Evolutionary conservation across 2,797 vertebrate species (phyloP).

Genomic region (Lepus oiostolus): DNA sequence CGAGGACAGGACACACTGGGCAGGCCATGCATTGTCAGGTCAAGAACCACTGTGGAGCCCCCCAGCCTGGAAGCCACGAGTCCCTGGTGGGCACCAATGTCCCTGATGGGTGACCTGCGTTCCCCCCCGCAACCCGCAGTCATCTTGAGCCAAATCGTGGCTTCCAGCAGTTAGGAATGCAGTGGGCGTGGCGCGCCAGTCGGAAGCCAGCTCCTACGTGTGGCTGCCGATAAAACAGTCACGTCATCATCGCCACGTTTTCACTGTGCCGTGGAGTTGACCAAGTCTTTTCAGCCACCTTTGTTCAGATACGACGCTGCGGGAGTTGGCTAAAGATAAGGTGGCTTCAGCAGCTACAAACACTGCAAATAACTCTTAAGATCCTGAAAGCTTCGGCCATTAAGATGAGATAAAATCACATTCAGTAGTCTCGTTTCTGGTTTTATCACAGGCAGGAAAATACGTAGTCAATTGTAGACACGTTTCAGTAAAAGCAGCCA

Average conservation of each 20-base stretch:
- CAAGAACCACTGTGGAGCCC: not conserved
- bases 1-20: not conserved
- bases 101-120: constrained; percentile 10
- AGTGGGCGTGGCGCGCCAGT: not conserved
- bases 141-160: not conserved
- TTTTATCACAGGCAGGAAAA: not conserved
- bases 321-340: not conserved
- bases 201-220: not conserved
- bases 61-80: not conserved
- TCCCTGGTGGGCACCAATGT: not conserved
- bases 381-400: not conserved
- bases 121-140: not conserved
- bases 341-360: not conserved
- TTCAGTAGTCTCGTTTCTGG: not conserved
- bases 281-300: not conserved
- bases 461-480: not conserved
- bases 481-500: not conserved
- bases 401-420: not conserved
- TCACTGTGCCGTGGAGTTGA: not conserved
- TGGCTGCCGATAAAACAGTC: constrained; percentile 37
- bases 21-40: not conserved
- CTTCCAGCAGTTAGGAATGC: not conserved
- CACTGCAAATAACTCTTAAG: constrained; percentile 1
- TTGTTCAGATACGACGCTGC: not conserved
- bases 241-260: not conserved